phyloP scores from a whole-genome alignment of 1,140 invertebrate genomes.

The Scaptomyza montana region DNA sequence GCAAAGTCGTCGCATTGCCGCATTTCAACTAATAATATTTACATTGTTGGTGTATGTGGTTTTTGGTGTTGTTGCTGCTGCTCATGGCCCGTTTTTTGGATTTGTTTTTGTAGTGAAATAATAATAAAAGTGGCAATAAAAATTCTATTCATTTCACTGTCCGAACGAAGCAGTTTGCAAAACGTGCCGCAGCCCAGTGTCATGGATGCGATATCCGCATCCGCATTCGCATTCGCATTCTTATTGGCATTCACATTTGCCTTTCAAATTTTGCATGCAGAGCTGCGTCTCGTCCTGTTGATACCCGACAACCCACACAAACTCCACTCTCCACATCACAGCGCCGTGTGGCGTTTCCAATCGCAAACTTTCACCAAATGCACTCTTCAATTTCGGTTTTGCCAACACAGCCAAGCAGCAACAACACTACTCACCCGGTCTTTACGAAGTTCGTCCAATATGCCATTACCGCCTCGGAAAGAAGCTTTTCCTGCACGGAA shows the following conservation, averaged over 20 bases:
- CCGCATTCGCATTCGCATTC: constrained; percentile 46
- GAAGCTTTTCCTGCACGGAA: constrained; percentile 89
- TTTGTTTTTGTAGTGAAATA: constrained; percentile 47
- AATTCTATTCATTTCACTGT: constrained; percentile 81
- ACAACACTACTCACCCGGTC: constrained; percentile 87
- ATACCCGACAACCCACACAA: constrained; percentile 5
- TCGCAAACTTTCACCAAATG: constrained; percentile 62
- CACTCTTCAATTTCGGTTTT: constrained; percentile 67
- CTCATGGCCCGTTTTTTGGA: constrained; percentile 31
- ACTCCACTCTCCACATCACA: too few relatives aligned
- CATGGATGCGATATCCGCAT: constrained; percentile 55
- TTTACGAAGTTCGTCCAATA: constrained; percentile 96
- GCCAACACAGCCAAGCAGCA: constrained; percentile 1
- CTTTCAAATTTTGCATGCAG: constrained; percentile 50
- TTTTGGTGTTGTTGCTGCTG: constrained; percentile 10
- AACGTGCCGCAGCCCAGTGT: constrained; percentile 63
- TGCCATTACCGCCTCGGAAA: constrained; percentile 93
- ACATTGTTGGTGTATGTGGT: constrained; percentile 45
- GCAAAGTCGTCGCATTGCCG: constrained; percentile 9
- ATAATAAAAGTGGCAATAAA: constrained; percentile 78
- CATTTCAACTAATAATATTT: constrained; percentile 77
- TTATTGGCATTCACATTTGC: constrained; percentile 46
- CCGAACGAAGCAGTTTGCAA: constrained; percentile 77
- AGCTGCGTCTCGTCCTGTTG: constrained; percentile 58
- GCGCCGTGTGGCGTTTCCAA: constrained; percentile 21